Evolutionary conservation across 2,113 vertebrate genomes (phyloP).

Genomic region (Entomyzon cyanotis): DNA sequence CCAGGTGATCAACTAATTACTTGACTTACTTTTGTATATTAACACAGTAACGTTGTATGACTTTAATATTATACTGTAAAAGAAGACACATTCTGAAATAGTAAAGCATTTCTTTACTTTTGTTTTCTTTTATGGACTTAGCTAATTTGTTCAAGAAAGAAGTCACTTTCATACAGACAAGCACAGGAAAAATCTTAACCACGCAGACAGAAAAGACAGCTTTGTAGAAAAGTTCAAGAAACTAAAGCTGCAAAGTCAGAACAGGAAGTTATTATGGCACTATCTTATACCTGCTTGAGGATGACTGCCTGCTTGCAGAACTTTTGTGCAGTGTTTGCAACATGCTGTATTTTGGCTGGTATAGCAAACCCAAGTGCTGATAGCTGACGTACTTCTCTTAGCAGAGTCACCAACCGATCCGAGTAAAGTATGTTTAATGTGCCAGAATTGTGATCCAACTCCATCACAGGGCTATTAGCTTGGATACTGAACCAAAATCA

Average conservation of each 20-base stretch:
- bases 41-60: not conserved
- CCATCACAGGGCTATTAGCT: constrained; percentile 89
- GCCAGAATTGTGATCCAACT: constrained; percentile 88
- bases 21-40: not conserved
- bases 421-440: constrained; percentile 92
- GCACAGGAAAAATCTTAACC: not conserved
- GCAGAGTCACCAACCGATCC: constrained; percentile 87
- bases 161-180: not conserved
- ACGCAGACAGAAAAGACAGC: not conserved
- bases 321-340: constrained; percentile 86
- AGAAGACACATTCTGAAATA: not conserved
- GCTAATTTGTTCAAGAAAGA: not conserved
- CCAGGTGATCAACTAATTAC: not conserved
- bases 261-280: not conserved
- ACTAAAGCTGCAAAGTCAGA: not conserved
- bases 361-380: constrained; percentile 90
- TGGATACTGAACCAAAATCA: constrained; percentile 81
- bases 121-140: not conserved
- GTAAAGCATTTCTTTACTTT: not conserved
- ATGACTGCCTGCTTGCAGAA: constrained; percentile 95
- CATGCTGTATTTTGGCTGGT: constrained; percentile 89
- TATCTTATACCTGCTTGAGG: constrained; percentile 85
- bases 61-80: not conserved
- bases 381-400: constrained; percentile 92
- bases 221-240: not conserved